Percentiles rank a stretch among this genome's conserved stretches.
These are phyloP conservation scores for Trichonephila inaurata DNA, from an alignment of 1,140 invertebrate species.

Conservation along the genomic window DNA sequence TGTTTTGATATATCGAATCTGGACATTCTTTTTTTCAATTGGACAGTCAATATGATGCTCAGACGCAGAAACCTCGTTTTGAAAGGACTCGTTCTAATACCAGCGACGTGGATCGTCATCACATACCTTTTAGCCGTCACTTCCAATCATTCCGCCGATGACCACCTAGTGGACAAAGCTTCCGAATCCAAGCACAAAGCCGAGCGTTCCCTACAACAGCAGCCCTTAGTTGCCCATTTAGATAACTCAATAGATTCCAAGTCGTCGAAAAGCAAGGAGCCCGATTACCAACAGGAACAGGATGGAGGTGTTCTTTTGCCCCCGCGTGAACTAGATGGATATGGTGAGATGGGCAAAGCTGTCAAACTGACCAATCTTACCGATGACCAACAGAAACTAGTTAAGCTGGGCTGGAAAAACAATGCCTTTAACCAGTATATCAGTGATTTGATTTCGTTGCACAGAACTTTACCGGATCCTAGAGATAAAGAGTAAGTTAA, in stretches of 20 bases:
- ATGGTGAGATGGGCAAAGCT: slow-evolving; percentile 91
- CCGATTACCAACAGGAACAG: slow-evolving; percentile 41
- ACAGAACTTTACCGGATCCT: slow-evolving; percentile 94
- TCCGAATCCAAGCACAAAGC: slow-evolving; percentile 64
- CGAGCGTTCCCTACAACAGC: slow-evolving; percentile 56
- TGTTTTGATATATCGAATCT: neutral
- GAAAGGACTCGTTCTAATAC: slow-evolving; percentile 77
- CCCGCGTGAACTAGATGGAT: slow-evolving; percentile 82
- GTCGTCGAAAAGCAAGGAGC: neutral
- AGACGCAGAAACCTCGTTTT: slow-evolving; percentile 77
- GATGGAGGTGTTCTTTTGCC: slow-evolving; percentile 78
- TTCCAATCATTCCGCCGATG: neutral
- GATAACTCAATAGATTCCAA: slow-evolving; percentile 4
- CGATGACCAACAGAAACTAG: slow-evolving; percentile 91
- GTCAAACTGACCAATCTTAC: slow-evolving; percentile 91
- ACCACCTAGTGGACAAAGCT: slow-evolving; percentile 28
- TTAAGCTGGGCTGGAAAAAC: slow-evolving; percentile 96
- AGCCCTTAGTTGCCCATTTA: neutral
- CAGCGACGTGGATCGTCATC: slow-evolving; percentile 77
- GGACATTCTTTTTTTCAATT: neutral
- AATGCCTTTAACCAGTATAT: slow-evolving; percentile 99
- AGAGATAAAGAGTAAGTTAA: slow-evolving; percentile 95
- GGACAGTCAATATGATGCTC: slow-evolving; percentile 48
- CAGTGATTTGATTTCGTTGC: slow-evolving; percentile 98
- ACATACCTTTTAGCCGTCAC: slow-evolving; percentile 75